Conservation (phyloP, 2,113 vertebrate genomes). For the Monopterus albus region DNA sequence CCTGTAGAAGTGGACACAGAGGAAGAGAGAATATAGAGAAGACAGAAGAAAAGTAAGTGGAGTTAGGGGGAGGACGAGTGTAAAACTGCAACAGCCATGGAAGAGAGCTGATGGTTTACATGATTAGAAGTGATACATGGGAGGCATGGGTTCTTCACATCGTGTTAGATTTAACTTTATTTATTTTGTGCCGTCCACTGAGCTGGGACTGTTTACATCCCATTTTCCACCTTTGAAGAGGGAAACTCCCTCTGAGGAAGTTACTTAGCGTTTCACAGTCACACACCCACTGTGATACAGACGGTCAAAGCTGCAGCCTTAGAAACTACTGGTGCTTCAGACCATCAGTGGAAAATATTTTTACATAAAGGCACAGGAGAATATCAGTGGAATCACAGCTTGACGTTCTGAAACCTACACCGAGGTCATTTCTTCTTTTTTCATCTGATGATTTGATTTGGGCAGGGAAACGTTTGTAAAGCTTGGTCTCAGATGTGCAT, state of each 20-base stretch:
- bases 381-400: not conserved
- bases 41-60: not conserved
- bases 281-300: not conserved
- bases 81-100: slow-evolving; percentile 12
- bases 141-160: slow-evolving; percentile 13
- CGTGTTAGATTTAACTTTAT: slow-evolving; percentile 26
- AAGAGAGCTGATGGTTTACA: slow-evolving; percentile 15
- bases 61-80: not conserved
- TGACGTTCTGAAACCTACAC: not conserved
- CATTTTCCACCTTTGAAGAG: slow-evolving; percentile 16
- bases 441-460: not conserved
- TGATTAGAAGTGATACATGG: slow-evolving; percentile 22
- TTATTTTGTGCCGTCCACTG: slow-evolving; percentile 23
- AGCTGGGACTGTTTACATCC: slow-evolving; percentile 46
- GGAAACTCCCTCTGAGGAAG: not conserved
- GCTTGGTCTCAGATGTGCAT: slow-evolving; percentile 19
- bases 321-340: not conserved
- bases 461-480: not conserved
- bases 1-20: too few species aligned
- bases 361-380: not conserved
- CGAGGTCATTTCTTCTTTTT: not conserved
- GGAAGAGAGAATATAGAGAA: too few species aligned
- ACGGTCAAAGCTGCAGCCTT: not conserved
- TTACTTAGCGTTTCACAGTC: not conserved
- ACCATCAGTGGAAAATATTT: slow-evolving; percentile 2